Conservation (phyloP, 2,797 vertebrate species). For the Steatocranus sp. region DNA sequence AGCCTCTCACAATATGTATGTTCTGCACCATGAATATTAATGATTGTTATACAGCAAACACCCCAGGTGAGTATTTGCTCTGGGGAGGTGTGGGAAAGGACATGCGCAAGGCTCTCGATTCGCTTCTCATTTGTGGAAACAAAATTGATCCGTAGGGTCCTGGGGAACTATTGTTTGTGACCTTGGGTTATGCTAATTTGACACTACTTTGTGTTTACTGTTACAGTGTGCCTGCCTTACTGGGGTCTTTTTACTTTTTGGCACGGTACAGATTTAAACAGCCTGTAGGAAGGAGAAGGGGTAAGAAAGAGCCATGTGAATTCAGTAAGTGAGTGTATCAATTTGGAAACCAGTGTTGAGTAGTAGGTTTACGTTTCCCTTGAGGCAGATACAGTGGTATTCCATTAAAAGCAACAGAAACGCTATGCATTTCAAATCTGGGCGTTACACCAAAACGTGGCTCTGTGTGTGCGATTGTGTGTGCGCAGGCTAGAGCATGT, state of each 20-base stretch:
- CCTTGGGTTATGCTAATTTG: conserved; percentile 61
- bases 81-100: conserved; percentile 33
- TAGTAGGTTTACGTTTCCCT: conserved; percentile 44
- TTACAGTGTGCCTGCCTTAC: neutral
- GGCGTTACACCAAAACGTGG: conserved; percentile 25
- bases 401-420: conserved; percentile 63
- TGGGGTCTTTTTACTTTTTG: neutral
- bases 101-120: neutral
- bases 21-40: conserved; percentile 61
- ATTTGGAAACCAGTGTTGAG: conserved; percentile 54
- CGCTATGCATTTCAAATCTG: conserved; percentile 60
- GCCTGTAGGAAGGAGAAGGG: neutral
- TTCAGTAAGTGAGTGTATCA: conserved; percentile 47
- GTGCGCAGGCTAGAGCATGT: neutral
- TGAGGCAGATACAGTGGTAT: conserved; percentile 45
- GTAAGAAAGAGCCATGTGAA: conserved; percentile 15
- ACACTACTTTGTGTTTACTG: conserved; percentile 48
- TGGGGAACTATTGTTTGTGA: conserved; percentile 44
- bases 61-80: conserved; percentile 21
- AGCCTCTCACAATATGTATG: neutral
- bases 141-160: conserved; percentile 39
- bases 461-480: neutral
- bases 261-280: conserved; percentile 1
- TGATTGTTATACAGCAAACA: conserved; percentile 29
- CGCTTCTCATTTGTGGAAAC: conserved; percentile 23